These are phyloP conservation scores for Malthinus flaveolus DNA, from an alignment of 2,888 invertebrate species.

Conservation along the genomic window DNA sequence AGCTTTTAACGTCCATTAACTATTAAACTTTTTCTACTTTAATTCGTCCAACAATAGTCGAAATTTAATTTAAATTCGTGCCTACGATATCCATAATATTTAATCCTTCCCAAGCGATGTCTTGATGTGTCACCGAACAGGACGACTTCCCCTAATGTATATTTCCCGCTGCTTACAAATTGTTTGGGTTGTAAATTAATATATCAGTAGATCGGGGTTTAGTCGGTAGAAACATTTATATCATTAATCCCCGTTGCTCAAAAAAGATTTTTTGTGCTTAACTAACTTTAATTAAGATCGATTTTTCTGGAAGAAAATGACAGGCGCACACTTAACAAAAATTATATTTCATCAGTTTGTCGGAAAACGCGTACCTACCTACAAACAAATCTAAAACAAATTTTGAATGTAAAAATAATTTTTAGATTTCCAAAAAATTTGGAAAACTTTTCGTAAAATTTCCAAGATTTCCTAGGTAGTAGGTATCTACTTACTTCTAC, in stretches of 20 bases:
- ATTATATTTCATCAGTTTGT: too few species aligned
- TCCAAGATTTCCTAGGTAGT: too few species aligned
- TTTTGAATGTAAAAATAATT: too few species aligned
- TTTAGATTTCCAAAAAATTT: too few species aligned
- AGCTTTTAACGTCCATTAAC: constrained; percentile 1
- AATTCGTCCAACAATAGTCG: constrained; percentile 51
- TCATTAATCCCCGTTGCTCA: too few species aligned
- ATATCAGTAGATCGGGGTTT: constrained; percentile 37
- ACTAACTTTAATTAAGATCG: not conserved
- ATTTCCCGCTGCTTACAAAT: constrained; percentile 50
- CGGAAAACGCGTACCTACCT: too few species aligned
- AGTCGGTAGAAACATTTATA: not conserved
- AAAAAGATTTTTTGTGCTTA: not conserved
- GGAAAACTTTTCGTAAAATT: too few species aligned
- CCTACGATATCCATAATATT: constrained; percentile 44
- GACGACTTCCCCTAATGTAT: constrained; percentile 39
- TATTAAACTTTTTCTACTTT: constrained; percentile 34
- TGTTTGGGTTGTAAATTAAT: constrained; percentile 51
- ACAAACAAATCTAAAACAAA: too few species aligned
- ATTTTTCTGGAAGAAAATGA: too few species aligned
- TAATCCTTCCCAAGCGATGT: constrained; percentile 47
- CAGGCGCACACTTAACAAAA: too few species aligned
- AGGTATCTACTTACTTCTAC: too few species aligned
- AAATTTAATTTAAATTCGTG: constrained; percentile 52
- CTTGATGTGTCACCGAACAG: constrained; percentile 46